Percentiles rank a stretch among this genome's conserved stretches.
Evolutionary conservation across 1,140 invertebrate species (phyloP).

Genomic region (Sarcophaga peregrina): DNA sequence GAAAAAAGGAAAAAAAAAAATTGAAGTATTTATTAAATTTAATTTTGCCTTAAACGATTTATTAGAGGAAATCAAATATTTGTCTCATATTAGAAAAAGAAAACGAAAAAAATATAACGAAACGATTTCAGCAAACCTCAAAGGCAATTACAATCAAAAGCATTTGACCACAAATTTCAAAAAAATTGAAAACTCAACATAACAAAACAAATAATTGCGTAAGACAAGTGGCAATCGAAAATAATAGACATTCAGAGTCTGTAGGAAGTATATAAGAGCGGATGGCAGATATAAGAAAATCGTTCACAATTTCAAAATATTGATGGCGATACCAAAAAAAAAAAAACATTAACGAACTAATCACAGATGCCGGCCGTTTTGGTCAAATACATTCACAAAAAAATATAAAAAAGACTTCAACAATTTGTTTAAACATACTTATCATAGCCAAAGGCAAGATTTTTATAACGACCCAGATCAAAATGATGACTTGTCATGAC

Average conservation of each 20-base stretch:
- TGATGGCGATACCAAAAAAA: not conserved
- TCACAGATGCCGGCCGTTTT: not conserved
- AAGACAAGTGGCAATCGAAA: slow-evolving; percentile 10
- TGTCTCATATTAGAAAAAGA: no score
- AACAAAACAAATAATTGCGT: not conserved
- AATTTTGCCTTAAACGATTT: no score
- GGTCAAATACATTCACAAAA: not conserved
- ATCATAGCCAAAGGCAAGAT: slow-evolving; percentile 1
- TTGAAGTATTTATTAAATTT: no score
- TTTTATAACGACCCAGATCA: slow-evolving; percentile 18
- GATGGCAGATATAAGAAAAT: not conserved
- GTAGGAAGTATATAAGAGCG: not conserved
- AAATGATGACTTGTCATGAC: slow-evolving; percentile 26
- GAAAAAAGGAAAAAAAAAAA: no score
- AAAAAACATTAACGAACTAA: slow-evolving; percentile 16
- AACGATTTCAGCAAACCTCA: not conserved
- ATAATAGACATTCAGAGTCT: not conserved
- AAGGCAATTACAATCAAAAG: slow-evolving; percentile 18
- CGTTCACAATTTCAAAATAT: not conserved
- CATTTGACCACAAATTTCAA: slow-evolving; percentile 6
- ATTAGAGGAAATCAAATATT: no score
- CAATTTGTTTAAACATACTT: slow-evolving; percentile 14
- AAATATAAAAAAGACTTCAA: not conserved
- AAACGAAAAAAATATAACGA: no score
- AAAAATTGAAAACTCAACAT: not conserved